A percentile compares a stretch with the other conserved stretches of the same genome.
Evolutionary conservation across 2,888 invertebrate species (phyloP).

Genomic region (Diarsia rubi): DNA sequence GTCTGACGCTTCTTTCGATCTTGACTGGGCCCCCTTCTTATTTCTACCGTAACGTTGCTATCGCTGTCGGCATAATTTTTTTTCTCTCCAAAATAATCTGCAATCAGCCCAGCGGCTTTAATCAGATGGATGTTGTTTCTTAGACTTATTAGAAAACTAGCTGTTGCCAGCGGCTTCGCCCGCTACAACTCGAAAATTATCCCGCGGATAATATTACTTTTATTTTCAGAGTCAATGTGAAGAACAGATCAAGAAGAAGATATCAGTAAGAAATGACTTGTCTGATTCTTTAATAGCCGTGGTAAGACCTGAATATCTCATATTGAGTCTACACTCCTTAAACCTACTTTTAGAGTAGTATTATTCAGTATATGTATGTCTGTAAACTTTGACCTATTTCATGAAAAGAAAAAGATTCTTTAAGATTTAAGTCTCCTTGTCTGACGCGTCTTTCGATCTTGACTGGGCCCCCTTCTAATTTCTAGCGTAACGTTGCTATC

Average conservation of each 20-base stretch:
- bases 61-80: neutral
- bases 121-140: no score
- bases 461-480: neutral
- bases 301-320: conserved; percentile 49
- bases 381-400: neutral
- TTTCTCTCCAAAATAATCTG: no score
- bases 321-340: neutral
- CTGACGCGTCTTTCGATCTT: neutral
- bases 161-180: no score
- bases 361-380: neutral
- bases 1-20: neutral
- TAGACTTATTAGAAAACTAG: no score
- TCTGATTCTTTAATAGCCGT: conserved; percentile 61
- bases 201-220: neutral
- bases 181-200: no score
- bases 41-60: neutral
- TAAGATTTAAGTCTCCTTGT: neutral
- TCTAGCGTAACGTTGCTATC: neutral
- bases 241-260: conserved; percentile 16
- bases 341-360: neutral
- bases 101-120: no score
- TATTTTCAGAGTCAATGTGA: conserved; percentile 28
- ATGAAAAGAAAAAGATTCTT: no score
- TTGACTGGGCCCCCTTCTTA: neutral
- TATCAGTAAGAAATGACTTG: conserved; percentile 75